phyloP scores from a whole-genome alignment of 2,797 vertebrate species.

The Sebastes steindachneri region DNA sequence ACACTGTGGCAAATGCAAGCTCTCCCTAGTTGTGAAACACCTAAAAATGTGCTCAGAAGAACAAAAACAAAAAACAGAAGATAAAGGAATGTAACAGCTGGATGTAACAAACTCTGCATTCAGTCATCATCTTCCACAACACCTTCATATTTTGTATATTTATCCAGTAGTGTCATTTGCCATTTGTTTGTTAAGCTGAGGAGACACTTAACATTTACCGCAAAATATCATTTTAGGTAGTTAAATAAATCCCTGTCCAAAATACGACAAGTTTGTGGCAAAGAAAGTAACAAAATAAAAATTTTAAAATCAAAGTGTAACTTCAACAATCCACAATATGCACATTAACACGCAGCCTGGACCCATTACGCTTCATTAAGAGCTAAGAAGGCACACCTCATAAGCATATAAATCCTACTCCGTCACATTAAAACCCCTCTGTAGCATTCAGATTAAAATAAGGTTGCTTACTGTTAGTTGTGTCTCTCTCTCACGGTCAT shows the following conservation, averaged over 20 bases:
- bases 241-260: background rate
- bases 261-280: background rate
- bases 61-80: background rate
- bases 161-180: background rate
- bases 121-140: background rate
- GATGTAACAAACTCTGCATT: slow-evolving; percentile 12
- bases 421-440: slow-evolving; percentile 6
- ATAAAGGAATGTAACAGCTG: background rate
- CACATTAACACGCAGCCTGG: background rate
- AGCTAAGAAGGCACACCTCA: slow-evolving; percentile 62
- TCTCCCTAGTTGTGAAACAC: background rate
- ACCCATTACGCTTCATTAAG: background rate
- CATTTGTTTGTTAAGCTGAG: background rate
- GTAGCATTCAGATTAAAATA: background rate
- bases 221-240: background rate
- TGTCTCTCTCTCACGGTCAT: background rate
- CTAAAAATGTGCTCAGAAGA: background rate
- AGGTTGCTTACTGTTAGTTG: background rate
- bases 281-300: slow-evolving; percentile 20
- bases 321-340: background rate
- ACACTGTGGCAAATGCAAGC: background rate
- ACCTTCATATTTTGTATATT: background rate
- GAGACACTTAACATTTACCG: background rate
- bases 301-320: background rate
- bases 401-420: slow-evolving; percentile 12